Evolutionary conservation across 1,140 invertebrate genomes (phyloP), one percentile per base, ranked within the genome.

Genomic region (Antheraea pernyi): DNA sequence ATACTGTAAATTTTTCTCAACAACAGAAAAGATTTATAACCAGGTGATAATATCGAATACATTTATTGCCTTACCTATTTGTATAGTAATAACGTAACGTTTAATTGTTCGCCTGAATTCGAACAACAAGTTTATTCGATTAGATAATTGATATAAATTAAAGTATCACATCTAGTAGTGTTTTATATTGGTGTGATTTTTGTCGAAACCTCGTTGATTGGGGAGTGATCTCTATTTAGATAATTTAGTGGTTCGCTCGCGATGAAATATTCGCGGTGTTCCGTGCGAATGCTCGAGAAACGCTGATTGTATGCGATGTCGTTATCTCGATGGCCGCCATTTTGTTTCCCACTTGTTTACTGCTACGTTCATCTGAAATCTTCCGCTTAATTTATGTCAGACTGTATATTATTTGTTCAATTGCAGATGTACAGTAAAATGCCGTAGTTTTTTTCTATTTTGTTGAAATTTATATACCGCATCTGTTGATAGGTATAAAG

Each of bases 171-270:
- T 39, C 42, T 42, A 42, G 36, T 19, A 19, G 7, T 13, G 18
- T 16, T 48, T 13, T 16, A 48, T 22, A 39, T 48, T 6, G 3
- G 19, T 65, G 19, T 19, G 64, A 39, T 19, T 16, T 53, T 53
- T 11, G 46, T 48, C 37, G 36, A 19, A 60, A 63, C 53, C 19
- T 53, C 59, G 67, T 67, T 78, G 79, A 87, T 84, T 81, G 81
- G 76, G 81, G 85, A 80, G 78, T 80, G 86, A 89, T 89, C 81
- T 84, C 84, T 81, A 88, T 88, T 88, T 84, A 89, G 86, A 91
- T 91, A 89, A 91, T 91, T 91, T 85, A 91, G 86, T 88, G 88
- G 76, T 82, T 78, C 82, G 70, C 77, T 74, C 72, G 75, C 73
- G 73, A 83, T 86, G 85, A 90, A 89, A 88, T 85, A 88, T 88